phyloP scores from a whole-genome alignment of 2,797 vertebrate genomes.

The Cirrhinus molitorella region DNA sequence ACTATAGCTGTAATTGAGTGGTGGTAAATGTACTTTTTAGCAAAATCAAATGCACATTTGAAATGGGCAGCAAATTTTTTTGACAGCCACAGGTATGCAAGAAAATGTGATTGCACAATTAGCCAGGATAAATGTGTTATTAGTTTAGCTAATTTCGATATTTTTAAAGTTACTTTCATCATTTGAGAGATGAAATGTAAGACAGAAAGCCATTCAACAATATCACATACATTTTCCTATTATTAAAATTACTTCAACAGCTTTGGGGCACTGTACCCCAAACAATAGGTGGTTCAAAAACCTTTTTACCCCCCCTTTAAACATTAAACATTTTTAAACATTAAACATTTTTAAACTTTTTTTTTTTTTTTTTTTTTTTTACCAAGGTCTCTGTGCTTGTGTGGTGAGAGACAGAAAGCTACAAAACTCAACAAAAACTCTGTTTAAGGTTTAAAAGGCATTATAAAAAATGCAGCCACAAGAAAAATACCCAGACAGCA shows the following conservation, averaged over 20 bases:
- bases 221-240: neutral
- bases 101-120: neutral
- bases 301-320: no score
- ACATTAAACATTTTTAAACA: no score
- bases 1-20: neutral
- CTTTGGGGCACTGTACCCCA: neutral
- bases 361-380: neutral
- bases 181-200: neutral
- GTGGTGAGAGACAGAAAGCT: conserved; percentile 3
- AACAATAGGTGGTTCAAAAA: conserved; percentile 17
- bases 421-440: neutral
- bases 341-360: no score
- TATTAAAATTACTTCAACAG: conserved; percentile 25
- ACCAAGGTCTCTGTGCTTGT: conserved; percentile 2
- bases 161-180: neutral
- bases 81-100: neutral
- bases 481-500: conserved; percentile 44
- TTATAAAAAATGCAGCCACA: conserved; percentile 25
- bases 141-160: neutral
- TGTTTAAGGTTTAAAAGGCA: neutral
- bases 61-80: neutral
- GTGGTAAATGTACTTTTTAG: neutral
- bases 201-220: neutral
- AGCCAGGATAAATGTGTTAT: neutral
- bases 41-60: neutral